These are phyloP conservation scores for Siniperca undulata DNA, from an alignment of 2,797 vertebrate genomes.

Conservation along the genomic window DNA sequence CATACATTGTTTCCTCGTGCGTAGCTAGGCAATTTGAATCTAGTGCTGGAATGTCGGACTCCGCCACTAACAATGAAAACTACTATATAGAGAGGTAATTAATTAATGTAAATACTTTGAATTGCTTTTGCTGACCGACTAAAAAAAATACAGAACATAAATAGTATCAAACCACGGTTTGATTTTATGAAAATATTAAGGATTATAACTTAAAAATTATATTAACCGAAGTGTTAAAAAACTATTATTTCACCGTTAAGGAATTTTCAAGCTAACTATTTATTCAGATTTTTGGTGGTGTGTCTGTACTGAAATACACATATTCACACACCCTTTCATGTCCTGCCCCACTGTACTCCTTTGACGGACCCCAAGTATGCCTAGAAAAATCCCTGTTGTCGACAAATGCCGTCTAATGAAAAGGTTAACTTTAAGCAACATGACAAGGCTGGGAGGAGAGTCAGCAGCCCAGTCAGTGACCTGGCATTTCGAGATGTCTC, in stretches of 20 bases:
- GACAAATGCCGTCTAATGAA: constrained; percentile 76
- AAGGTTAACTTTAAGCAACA: constrained; percentile 80
- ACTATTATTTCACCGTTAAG: background rate
- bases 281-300: background rate
- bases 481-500: constrained; percentile 83
- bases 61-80: background rate
- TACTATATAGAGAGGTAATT: background rate
- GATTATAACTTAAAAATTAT: background rate
- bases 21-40: background rate
- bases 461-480: constrained; percentile 67
- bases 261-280: background rate
- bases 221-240: background rate
- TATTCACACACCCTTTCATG: constrained; percentile 13
- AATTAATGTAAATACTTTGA: background rate
- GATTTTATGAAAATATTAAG: background rate
- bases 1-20: background rate
- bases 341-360: constrained; percentile 5
- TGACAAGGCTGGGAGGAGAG: constrained; percentile 72
- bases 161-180: background rate
- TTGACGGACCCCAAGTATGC: constrained; percentile 18
- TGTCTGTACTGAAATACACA: background rate
- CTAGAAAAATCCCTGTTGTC: constrained; percentile 54
- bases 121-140: background rate
- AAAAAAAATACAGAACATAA: too few species aligned
- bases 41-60: background rate